Percentiles rank a stretch among this genome's conserved stretches.
Conservation (phyloP, 2,888 invertebrate genomes). For the Oegoconia quadripuncta region DNA sequence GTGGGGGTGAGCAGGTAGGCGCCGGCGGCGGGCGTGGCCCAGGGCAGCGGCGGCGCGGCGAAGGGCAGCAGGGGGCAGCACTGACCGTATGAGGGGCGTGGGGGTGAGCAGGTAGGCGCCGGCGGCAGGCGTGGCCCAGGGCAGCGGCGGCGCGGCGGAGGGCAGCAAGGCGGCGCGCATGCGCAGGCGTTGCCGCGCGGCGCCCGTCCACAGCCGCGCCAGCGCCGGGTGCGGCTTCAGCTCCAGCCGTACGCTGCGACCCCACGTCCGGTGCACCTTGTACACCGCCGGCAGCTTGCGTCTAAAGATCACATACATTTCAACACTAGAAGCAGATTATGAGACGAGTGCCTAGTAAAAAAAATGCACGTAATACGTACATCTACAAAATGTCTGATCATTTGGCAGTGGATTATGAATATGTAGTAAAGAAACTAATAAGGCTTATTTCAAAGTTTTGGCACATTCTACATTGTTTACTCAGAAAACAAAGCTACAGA, state of each 20-base stretch:
- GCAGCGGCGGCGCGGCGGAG: conserved; percentile 89
- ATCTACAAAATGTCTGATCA: too few relatives aligned
- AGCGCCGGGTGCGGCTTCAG: conserved; percentile 92
- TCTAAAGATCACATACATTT: conserved; percentile 37
- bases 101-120: conserved; percentile 89
- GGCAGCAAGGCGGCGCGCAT: conserved; percentile 88
- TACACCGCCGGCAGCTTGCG: conserved; percentile 89
- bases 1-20: too few relatives aligned
- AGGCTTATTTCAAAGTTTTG: too few relatives aligned
- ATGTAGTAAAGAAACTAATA: too few relatives aligned
- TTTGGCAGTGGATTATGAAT: too few relatives aligned
- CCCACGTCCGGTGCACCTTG: conserved; percentile 85
- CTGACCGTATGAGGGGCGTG: conserved; percentile 62
- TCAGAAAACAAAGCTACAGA: too few relatives aligned
- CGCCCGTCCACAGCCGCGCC: conserved; percentile 82
- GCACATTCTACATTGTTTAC: too few relatives aligned
- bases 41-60: conserved; percentile 81
- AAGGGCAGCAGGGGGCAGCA: conserved; percentile 82
- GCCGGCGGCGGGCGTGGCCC: too few relatives aligned
- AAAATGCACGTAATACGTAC: too few relatives aligned
- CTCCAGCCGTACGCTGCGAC: conserved; percentile 82
- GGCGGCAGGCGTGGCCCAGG: conserved; percentile 83
- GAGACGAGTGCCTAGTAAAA: too few relatives aligned
- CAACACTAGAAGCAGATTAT: neutral
- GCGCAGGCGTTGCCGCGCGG: conserved; percentile 82